These are phyloP conservation scores for Delia radicum DNA, from an alignment of 1,140 invertebrate genomes.

Conservation along the genomic window DNA sequence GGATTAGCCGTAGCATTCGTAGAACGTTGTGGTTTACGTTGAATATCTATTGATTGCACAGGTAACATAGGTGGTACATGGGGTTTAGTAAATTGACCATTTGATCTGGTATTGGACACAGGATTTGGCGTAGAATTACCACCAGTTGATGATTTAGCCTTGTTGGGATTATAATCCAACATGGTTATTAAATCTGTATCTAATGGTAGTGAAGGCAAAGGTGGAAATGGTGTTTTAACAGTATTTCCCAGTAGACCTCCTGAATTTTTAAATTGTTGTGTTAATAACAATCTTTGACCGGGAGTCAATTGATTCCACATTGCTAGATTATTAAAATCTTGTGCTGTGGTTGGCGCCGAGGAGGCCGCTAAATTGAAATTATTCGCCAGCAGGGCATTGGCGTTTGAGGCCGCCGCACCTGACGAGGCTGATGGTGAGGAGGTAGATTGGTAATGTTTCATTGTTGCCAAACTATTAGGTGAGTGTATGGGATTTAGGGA, in stretches of 20 bases:
- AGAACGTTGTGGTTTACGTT: conserved; percentile 4
- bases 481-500: conserved; percentile 12
- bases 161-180: conserved; percentile 50
- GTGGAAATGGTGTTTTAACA: conserved; percentile 35
- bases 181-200: conserved; percentile 52
- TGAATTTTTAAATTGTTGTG: conserved; percentile 45
- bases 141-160: not conserved
- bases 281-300: conserved; percentile 42
- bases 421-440: conserved; percentile 15
- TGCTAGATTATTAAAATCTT: conserved; percentile 47
- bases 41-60: conserved; percentile 10
- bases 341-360: conserved; percentile 37
- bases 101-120: not conserved
- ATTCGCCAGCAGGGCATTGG: conserved; percentile 32
- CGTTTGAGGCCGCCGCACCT: conserved; percentile 34
- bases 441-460: not conserved
- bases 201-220: conserved; percentile 44
- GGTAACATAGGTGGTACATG: conserved; percentile 40
- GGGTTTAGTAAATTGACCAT: conserved; percentile 46
- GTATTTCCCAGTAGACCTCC: not conserved
- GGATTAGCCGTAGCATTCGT: not conserved
- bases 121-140: not conserved
- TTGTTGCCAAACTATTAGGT: conserved; percentile 7
- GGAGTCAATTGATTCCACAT: conserved; percentile 51
- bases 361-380: conserved; percentile 43